A percentile compares a stretch with the other conserved stretches of the same genome.
Conservation (phyloP, 2,888 invertebrate genomes). For the Drosophila limbata region DNA sequence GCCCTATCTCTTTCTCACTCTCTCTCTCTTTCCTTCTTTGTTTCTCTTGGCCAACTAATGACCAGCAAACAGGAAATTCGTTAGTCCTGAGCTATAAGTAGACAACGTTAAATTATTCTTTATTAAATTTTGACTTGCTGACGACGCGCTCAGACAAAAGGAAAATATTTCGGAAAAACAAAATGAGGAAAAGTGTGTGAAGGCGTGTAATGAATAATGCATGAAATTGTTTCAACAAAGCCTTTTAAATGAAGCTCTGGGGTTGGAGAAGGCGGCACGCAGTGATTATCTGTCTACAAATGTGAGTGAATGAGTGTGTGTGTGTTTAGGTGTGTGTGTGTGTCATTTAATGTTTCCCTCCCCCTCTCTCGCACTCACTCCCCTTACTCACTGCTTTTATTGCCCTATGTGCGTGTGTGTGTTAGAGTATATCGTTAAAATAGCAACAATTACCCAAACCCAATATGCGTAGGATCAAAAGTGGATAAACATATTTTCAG, state of each 20-base stretch:
- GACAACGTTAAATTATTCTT: conserved; percentile 64
- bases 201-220: conserved; percentile 82
- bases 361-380: conserved; percentile 9
- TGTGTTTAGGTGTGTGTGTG: conserved; percentile 50
- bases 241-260: conserved; percentile 37
- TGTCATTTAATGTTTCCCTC: conserved; percentile 50
- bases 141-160: conserved; percentile 7
- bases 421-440: conserved; percentile 36
- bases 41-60: conserved; percentile 30
- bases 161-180: conserved; percentile 48
- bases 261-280: conserved; percentile 20
- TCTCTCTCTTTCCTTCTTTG: neutral
- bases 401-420: conserved; percentile 18
- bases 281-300: conserved; percentile 71
- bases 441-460: conserved; percentile 19
- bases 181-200: conserved; percentile 76
- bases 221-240: conserved; percentile 70
- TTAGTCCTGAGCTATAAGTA: conserved; percentile 50
- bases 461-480: neutral
- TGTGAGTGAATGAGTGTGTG: conserved; percentile 42
- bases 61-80: conserved; percentile 67
- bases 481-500: neutral
- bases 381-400: conserved; percentile 13
- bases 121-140: conserved; percentile 74
- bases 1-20: conserved; percentile 32